These are phyloP conservation scores for Brachypodius melanocephalos DNA, from an alignment of 2,113 vertebrate species.

Conservation along the genomic window DNA sequence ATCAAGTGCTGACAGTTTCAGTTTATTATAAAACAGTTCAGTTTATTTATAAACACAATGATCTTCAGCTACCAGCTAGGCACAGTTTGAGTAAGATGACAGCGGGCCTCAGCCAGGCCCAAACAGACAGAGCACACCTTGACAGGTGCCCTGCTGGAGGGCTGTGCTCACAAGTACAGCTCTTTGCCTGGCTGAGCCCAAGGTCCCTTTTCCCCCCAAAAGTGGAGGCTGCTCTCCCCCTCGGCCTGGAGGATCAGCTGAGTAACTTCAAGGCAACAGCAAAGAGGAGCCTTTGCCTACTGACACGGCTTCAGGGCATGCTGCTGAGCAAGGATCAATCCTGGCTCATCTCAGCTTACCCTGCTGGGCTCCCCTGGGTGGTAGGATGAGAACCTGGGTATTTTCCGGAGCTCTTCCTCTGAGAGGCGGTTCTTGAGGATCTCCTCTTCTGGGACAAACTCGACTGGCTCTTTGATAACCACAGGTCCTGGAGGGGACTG, in stretches of 20 bases:
- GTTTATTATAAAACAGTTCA: background rate
- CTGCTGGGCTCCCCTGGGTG: constrained; percentile 82
- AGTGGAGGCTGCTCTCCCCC: background rate
- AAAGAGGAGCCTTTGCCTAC: background rate
- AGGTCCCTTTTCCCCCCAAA: background rate
- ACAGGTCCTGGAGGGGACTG: constrained; percentile 44
- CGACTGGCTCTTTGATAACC: constrained; percentile 78
- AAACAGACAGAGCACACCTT: background rate
- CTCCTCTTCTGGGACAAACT: constrained; percentile 82
- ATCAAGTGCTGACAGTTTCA: background rate
- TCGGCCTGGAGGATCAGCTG: background rate
- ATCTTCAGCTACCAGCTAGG: background rate
- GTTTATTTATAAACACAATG: background rate
- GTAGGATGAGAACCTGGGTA: constrained; percentile 87
- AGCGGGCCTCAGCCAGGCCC: background rate
- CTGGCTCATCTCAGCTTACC: constrained; percentile 67
- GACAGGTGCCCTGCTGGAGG: background rate
- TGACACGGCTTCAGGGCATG: background rate
- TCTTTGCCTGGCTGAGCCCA: background rate
- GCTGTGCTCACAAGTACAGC: background rate
- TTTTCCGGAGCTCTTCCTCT: constrained; percentile 80
- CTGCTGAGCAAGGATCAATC: background rate
- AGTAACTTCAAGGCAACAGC: background rate
- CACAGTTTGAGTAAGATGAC: background rate
- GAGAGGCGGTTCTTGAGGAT: constrained; percentile 84